These are phyloP conservation scores for Papilio polytes DNA, from an alignment of 1,140 invertebrate genomes.

Conservation along the genomic window DNA sequence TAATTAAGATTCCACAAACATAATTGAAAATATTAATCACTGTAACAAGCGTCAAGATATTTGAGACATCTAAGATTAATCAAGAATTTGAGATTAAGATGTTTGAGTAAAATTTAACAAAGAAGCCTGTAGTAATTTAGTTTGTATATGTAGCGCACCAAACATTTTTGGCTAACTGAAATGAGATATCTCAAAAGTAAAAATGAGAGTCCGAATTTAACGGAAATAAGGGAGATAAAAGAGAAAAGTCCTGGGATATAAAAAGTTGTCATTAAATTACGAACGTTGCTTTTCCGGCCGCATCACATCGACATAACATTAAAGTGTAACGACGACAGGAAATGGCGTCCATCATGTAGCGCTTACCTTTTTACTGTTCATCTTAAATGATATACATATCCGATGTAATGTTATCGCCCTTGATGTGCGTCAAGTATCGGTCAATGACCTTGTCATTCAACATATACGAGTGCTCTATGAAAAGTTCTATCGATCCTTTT, in stretches of 20 bases:
- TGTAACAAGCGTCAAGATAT: not conserved
- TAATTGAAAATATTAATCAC: not conserved
- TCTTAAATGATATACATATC: conserved; percentile 35
- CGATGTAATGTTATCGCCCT: conserved; percentile 24
- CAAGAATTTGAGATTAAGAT: not conserved
- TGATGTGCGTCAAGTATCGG: not conserved
- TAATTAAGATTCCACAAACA: conserved; percentile 4
- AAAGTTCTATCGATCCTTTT: not conserved
- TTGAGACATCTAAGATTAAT: not conserved
- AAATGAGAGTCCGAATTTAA: not conserved
- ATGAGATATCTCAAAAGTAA: not conserved
- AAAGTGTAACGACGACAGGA: conserved; percentile 25
- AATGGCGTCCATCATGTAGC: conserved; percentile 33
- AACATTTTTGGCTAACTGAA: not conserved
- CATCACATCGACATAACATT: conserved; percentile 19
- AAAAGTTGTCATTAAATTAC: conserved; percentile 25
- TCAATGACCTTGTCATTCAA: not conserved
- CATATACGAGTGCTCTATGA: not conserved
- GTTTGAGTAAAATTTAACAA: conserved; percentile 4
- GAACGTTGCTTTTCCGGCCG: conserved; percentile 6
- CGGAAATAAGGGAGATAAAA: conserved; percentile 22
- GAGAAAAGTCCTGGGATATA: not conserved
- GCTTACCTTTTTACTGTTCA: conserved; percentile 28
- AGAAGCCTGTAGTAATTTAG: not conserved
- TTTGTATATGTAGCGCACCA: not conserved